These are phyloP conservation scores for Polymixis flavicincta DNA, from an alignment of 2,888 invertebrate genomes.

Conservation along the genomic window DNA sequence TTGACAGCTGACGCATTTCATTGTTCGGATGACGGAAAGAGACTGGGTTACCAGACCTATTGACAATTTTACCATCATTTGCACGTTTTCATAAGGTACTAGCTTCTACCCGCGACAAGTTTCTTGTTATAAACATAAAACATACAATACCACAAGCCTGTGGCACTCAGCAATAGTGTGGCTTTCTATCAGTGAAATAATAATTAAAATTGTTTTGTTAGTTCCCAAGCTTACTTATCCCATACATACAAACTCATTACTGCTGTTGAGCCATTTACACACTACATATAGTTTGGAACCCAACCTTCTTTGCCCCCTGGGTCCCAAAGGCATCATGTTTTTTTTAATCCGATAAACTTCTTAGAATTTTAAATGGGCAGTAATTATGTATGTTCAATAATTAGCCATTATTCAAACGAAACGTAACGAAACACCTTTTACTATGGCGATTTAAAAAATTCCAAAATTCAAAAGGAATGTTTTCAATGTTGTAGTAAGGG, in stretches of 20 bases:
- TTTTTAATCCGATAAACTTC: neutral
- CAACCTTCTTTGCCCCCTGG: too few species aligned
- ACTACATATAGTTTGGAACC: neutral
- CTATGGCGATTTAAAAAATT: neutral
- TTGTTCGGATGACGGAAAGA: conserved; percentile 30
- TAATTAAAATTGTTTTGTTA: too few species aligned
- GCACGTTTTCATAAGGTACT: too few species aligned
- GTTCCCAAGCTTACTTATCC: too few species aligned
- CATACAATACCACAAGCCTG: too few species aligned
- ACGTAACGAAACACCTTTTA: neutral
- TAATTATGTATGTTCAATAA: neutral
- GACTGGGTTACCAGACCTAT: conserved; percentile 24
- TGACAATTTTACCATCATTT: neutral
- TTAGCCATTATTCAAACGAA: neutral
- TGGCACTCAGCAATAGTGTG: too few species aligned
- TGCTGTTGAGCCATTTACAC: neutral
- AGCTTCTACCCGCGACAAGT: too few species aligned
- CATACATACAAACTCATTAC: too few species aligned
- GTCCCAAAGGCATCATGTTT: neutral
- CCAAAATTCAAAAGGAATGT: neutral
- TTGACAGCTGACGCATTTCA: conserved; percentile 63
- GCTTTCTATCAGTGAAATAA: too few species aligned
- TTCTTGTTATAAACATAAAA: too few species aligned
- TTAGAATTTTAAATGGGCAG: neutral
- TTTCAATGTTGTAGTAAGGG: neutral